A percentile compares a stretch with the other conserved stretches of the same genome.
Conservation (phyloP, 2,113 vertebrate genomes). For the Sorex fumeus region DNA sequence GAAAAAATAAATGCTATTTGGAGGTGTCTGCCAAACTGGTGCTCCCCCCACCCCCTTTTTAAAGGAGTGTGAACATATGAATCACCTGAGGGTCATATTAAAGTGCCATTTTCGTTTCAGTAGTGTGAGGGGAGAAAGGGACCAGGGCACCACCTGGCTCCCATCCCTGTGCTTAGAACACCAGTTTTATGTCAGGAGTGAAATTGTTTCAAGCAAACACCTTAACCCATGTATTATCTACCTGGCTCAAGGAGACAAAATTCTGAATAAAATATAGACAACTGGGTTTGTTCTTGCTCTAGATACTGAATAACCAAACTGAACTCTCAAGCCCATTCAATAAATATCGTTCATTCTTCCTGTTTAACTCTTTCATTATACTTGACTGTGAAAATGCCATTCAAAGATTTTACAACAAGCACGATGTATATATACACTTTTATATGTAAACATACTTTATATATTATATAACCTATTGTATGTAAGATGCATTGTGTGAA, state of each 20-base stretch:
- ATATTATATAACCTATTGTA: background rate
- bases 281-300: conserved; percentile 47
- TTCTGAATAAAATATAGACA: background rate
- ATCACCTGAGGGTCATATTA: background rate
- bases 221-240: no score
- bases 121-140: background rate
- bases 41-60: conserved; percentile 3
- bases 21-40: background rate
- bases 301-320: conserved; percentile 3
- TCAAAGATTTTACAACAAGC: background rate
- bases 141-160: no score
- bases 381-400: background rate
- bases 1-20: conserved; percentile 30
- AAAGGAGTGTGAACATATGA: background rate
- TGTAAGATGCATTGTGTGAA: background rate
- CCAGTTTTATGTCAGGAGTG: no score
- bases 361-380: background rate
- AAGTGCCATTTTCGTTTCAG: background rate
- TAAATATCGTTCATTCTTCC: background rate
- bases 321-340: background rate
- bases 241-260: background rate
- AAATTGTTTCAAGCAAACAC: no score
- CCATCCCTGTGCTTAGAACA: no score
- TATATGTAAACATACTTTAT: background rate
- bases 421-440: background rate